phyloP scores from a whole-genome alignment of 1,140 invertebrate genomes.

The Muscidifurax raptorellus region DNA sequence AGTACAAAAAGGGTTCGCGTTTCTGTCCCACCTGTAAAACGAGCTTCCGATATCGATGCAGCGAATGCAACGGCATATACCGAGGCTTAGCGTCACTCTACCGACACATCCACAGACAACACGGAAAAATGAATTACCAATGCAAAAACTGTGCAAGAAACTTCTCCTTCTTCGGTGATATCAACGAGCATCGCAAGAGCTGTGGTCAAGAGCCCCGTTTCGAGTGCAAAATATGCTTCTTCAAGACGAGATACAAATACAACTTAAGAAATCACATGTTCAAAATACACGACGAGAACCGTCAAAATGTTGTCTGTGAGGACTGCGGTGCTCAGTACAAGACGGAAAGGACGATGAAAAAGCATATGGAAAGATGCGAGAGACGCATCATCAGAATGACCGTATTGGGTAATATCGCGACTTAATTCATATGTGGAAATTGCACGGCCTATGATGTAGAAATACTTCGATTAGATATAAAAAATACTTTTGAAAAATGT shows the following conservation, averaged over 20 bases:
- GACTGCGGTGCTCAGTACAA: conserved; percentile 17
- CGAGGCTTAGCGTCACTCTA: neutral
- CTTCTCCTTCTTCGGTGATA: conserved; percentile 20
- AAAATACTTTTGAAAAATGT: too few relatives aligned
- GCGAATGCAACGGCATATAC: neutral
- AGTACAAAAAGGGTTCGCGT: neutral
- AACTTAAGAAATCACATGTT: conserved; percentile 10
- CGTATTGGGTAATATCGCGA: too few relatives aligned
- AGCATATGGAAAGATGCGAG: neutral
- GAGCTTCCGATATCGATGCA: neutral
- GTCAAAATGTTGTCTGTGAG: neutral
- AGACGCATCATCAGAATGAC: neutral
- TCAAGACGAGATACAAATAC: conserved; percentile 28
- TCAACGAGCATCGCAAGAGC: neutral
- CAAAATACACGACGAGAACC: conserved; percentile 31
- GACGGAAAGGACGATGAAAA: neutral
- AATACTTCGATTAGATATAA: too few relatives aligned
- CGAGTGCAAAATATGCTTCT: conserved; percentile 9
- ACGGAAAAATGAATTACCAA: neutral
- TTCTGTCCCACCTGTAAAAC: neutral
- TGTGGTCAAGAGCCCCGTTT: conserved; percentile 27
- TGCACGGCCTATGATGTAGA: too few relatives aligned
- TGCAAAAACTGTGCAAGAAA: neutral
- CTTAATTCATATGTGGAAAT: too few relatives aligned
- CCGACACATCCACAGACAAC: conserved; percentile 6